Conservation (phyloP, 2,113 vertebrate genomes). For the Syrrhaptes paradoxus region DNA sequence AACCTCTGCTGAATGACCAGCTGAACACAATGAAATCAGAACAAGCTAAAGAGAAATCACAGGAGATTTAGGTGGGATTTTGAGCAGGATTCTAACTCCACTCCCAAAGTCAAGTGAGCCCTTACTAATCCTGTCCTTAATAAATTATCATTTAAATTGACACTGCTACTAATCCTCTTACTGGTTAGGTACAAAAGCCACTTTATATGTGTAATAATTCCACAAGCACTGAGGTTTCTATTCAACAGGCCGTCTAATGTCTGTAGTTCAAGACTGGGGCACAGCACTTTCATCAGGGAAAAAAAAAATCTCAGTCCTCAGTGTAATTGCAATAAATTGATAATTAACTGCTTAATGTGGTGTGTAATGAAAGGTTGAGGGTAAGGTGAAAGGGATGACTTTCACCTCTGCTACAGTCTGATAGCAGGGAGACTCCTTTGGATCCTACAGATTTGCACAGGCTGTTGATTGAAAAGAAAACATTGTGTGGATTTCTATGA, state of each 20-base stretch:
- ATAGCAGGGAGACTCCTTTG: not conserved
- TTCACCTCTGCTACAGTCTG: not conserved
- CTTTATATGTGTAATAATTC: not conserved
- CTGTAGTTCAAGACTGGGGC: not conserved
- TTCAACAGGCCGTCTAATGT: not conserved
- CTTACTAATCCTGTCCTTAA: not conserved
- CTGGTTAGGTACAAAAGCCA: not conserved
- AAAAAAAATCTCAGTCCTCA: not conserved
- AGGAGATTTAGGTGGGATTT: not conserved
- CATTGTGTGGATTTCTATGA: constrained; percentile 33
- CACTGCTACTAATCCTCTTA: not conserved
- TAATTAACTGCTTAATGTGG: not conserved
- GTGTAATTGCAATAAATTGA: not conserved
- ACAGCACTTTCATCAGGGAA: not conserved
- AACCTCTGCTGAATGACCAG: not conserved
- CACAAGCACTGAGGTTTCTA: not conserved
- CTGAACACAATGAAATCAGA: not conserved
- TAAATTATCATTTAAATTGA: constrained; percentile 23
- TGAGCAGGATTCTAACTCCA: not conserved
- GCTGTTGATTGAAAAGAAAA: constrained; percentile 13
- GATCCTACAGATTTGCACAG: not conserved
- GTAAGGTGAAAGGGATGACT: not conserved
- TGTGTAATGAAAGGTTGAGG: not conserved
- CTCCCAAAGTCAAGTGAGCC: not conserved
- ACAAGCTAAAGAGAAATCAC: not conserved